phyloP scores from a whole-genome alignment of 2,797 vertebrate species.

The Pipistrellus pygmaeus region DNA sequence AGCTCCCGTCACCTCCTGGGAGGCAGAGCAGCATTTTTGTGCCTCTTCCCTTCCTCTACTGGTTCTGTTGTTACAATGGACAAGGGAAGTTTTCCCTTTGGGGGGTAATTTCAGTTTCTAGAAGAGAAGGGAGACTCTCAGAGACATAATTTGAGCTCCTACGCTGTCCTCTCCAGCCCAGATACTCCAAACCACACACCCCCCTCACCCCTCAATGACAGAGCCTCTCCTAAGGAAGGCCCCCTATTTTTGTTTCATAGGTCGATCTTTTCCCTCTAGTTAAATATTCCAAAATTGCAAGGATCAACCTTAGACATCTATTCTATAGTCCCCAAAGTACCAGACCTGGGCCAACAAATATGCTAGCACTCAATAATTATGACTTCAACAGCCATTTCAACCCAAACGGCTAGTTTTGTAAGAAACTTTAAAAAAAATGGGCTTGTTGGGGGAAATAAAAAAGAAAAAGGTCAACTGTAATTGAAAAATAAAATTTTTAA shows the following conservation, averaged over 20 bases:
- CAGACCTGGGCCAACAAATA: conserved; percentile 1
- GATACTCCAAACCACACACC: neutral
- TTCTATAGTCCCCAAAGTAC: neutral
- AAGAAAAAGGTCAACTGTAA: neutral
- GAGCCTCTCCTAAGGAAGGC: neutral
- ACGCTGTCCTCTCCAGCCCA: neutral
- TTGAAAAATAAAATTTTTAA: neutral
- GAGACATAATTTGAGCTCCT: neutral
- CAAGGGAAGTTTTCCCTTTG: neutral
- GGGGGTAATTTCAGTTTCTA: neutral
- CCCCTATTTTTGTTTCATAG: neutral
- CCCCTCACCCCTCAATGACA: neutral
- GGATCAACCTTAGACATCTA: neutral
- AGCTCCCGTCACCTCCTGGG: neutral
- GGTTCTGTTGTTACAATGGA: neutral
- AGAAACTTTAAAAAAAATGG: conserved; percentile 51
- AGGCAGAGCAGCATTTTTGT: neutral
- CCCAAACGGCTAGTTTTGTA: conserved; percentile 16
- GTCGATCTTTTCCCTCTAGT: neutral
- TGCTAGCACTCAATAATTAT: conserved; percentile 3
- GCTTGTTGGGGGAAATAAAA: neutral
- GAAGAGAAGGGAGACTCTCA: neutral
- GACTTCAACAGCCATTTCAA: conserved; percentile 36
- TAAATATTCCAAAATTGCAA: conserved; percentile 30
- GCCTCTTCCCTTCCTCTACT: neutral